phyloP scores from a whole-genome alignment of 2,888 invertebrate genomes.

The Drosophila ustulata region DNA sequence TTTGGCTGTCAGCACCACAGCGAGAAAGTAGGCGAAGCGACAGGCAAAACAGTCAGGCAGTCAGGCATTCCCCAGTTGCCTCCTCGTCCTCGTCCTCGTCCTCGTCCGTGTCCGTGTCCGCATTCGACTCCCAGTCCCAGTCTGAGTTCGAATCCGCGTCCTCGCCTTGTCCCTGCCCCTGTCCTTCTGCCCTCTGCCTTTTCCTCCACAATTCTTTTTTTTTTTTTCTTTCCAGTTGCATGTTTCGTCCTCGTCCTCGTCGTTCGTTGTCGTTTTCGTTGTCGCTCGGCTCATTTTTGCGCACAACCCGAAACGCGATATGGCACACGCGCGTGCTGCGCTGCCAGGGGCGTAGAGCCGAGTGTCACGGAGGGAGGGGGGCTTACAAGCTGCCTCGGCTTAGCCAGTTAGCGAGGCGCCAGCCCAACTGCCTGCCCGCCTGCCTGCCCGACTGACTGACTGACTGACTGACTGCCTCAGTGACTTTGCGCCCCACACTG shows the following conservation, averaged over 20 bases:
- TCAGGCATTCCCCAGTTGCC: conserved; percentile 31
- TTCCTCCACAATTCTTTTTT: conserved; percentile 24
- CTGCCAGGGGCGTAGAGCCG: conserved; percentile 46
- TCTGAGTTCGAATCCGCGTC: conserved; percentile 4
- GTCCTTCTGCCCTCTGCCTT: conserved; percentile 14
- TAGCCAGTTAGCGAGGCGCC: conserved; percentile 78
- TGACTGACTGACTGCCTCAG: conserved; percentile 23
- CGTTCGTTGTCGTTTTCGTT: conserved; percentile 38
- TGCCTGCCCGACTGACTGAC: conserved; percentile 38
- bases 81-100: conserved; percentile 2
- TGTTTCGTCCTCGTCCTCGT: conserved; percentile 3
- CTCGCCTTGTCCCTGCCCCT: conserved; percentile 38
- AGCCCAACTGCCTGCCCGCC: conserved; percentile 41
- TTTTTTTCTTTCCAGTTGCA: conserved; percentile 11
- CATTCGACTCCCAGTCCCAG: background rate
- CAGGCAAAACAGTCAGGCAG: conserved; percentile 47
- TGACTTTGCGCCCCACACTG: too few species aligned
- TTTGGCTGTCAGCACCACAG: background rate
- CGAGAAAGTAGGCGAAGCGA: conserved; percentile 35
- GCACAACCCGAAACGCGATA: conserved; percentile 76
- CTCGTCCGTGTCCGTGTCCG: conserved; percentile 30
- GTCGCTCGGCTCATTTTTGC: conserved; percentile 73
- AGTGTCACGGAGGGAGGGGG: background rate
- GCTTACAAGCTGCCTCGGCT: conserved; percentile 33
- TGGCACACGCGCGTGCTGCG: conserved; percentile 71